phyloP scores from a whole-genome alignment of 2,113 vertebrate genomes.

The Chrysochloris asiatica region DNA sequence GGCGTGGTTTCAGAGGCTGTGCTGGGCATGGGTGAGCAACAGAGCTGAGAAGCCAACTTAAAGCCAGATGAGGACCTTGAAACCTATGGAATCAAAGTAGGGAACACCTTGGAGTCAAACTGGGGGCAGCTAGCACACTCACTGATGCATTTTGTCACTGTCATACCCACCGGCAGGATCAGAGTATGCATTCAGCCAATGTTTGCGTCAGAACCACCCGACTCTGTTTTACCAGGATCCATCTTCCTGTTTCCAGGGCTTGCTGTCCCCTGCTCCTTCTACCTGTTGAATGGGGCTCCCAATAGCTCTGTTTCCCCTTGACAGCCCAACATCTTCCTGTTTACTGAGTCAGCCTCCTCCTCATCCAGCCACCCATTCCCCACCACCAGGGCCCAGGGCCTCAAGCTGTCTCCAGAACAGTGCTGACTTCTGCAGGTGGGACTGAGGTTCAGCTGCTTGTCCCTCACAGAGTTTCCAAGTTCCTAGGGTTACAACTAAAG shows the following conservation, averaged over 20 bases:
- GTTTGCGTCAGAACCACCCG: background rate
- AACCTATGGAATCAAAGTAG: background rate
- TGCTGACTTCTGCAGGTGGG: background rate
- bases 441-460: background rate
- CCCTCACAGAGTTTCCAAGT: background rate
- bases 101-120: fast-evolving
- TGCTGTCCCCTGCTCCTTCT: background rate
- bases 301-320: no score
- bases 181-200: background rate
- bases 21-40: fast-evolving
- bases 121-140: fast-evolving
- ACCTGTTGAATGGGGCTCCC: background rate
- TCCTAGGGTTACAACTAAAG: background rate
- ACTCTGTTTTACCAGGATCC: background rate
- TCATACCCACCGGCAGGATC: background rate
- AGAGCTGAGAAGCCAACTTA: background rate
- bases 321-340: fast-evolving
- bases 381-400: background rate
- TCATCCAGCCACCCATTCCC: background rate
- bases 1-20: background rate
- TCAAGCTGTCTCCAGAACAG: background rate
- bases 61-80: background rate
- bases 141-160: background rate
- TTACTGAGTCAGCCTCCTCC: background rate
- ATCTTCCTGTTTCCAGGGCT: background rate